Percentiles rank a stretch among this genome's conserved stretches.
Conservation (phyloP, 2,113 vertebrate species). For the Leucopsar rothschildi region DNA sequence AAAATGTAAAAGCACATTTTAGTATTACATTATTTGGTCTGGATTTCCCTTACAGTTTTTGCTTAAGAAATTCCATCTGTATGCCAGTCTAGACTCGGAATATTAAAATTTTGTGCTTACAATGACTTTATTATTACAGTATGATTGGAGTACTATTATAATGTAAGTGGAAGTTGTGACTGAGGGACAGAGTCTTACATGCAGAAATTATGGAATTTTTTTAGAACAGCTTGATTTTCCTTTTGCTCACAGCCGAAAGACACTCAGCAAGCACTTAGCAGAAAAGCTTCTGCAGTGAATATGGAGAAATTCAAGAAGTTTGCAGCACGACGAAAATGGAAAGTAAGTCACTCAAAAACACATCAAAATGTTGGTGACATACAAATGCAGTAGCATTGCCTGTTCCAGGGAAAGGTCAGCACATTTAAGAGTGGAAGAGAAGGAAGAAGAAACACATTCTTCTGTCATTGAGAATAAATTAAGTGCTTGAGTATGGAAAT, state of each 20-base stretch:
- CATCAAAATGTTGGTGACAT: not conserved
- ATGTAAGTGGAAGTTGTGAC: not conserved
- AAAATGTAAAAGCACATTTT: not conserved
- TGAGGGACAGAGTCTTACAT: not conserved
- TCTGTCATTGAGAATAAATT: not conserved
- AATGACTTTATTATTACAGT: not conserved
- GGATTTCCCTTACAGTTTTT: not conserved
- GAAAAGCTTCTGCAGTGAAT: conserved; percentile 97
- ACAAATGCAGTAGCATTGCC: not conserved
- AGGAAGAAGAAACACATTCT: not conserved
- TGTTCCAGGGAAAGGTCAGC: not conserved
- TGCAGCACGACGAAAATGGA: conserved; percentile 95
- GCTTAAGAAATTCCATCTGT: not conserved
- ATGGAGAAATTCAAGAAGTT: conserved; percentile 99
- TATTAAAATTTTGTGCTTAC: not conserved
- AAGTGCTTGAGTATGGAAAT: not conserved
- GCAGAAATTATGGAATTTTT: not conserved
- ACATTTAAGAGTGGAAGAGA: not conserved
- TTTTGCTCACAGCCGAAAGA: conserved; percentile 87
- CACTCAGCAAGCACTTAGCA: conserved; percentile 91
- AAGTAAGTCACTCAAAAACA: conserved; percentile 76
- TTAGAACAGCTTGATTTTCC: not conserved
- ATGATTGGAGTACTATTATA: not conserved
- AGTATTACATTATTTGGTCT: not conserved
- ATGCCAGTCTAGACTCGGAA: not conserved